Base-by-base conservation (phyloP, 2,113 vertebrate species). In the Pao palembangensis region DNA sequence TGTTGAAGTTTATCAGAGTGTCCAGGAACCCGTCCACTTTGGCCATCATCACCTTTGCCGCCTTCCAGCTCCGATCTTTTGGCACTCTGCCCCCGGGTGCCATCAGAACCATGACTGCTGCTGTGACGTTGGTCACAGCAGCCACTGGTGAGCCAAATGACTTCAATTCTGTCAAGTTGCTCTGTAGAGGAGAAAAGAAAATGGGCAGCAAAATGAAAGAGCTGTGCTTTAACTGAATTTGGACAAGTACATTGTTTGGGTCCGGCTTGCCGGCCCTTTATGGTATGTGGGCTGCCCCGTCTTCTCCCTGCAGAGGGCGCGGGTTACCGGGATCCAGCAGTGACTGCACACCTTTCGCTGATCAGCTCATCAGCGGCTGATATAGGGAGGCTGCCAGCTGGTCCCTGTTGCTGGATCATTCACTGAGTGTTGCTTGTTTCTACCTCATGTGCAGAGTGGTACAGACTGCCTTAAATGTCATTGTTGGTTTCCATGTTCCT, bases 1-100 rank as follows among this genome's bases (percentile, higher is more conserved):
- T 99, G 73, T 98, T 80, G 2, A 98, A 99, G 64, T 88, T 90
- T 58, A 95, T 25, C 31, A 99, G 78, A 5, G 93, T 90, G 49
- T 98, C 95, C 79, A 99, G 88, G 88, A 99, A 98, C 0, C 82
- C 0, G 20, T 98, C 96, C 1, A 98, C 93, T 72, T 93, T 95
- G 59, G 92, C 88, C 96, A 98, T 99, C 88, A 91, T 67, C 8
- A 87, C 85, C 64, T 91, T 97, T 0, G 94, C 93, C 0, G 94
- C 93, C 81, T 98, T 98, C 97, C 96, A 98, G 91, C 93, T 98
- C 54, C 93, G 91, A 79, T 98, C 96, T 68, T 93, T 98, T 15
- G 96, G 94, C 20, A 98, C 92, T 23, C 61, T 94, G 2, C 95
- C 96, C 0, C 78, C 77, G 0, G 92, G 93, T 0, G 95, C 95